phyloP scores from a whole-genome alignment of 2,797 vertebrate genomes.

The Sebastes baramenuke region DNA sequence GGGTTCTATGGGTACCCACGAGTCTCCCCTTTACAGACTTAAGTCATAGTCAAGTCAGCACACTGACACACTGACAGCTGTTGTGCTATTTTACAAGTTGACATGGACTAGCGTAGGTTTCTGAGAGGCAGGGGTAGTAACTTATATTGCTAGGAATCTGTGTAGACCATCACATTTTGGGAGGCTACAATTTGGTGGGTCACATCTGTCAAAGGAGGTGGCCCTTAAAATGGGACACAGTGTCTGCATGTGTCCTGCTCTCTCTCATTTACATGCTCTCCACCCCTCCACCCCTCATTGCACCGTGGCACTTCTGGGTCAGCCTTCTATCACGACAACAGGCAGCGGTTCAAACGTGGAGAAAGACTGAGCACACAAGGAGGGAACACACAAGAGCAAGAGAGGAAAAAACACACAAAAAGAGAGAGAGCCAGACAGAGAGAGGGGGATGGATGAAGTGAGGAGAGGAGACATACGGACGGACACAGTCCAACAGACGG shows the following conservation, averaged over 20 bases:
- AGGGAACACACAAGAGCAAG: neutral
- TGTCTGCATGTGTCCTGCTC: neutral
- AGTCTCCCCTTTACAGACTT: too few relatives aligned
- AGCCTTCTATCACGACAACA: slow-evolving; percentile 18
- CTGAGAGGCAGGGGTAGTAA: neutral
- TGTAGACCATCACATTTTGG: neutral
- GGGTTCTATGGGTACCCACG: too few relatives aligned
- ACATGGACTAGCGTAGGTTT: neutral
- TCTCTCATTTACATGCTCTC: slow-evolving; percentile 35
- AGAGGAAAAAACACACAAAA: neutral
- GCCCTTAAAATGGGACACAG: neutral
- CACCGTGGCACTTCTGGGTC: slow-evolving; percentile 49
- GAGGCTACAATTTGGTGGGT: neutral
- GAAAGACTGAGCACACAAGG: slow-evolving; percentile 1
- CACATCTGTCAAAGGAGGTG: slow-evolving; percentile 22
- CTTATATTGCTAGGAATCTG: neutral
- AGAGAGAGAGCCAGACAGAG: slow-evolving; percentile 23
- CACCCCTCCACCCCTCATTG: slow-evolving; percentile 24
- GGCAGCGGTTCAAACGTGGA: slow-evolving; percentile 35
- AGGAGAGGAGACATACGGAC: slow-evolving; percentile 71
- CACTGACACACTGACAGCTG: too few relatives aligned
- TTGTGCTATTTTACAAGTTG: neutral
- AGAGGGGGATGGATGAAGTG: slow-evolving; percentile 53
- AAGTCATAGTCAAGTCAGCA: too few relatives aligned
- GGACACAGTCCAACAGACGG: slow-evolving; percentile 73